Percentiles rank a stretch among this genome's conserved stretches.
Conservation (phyloP, 2,888 invertebrate species). For the Mystacides longicornis region DNA sequence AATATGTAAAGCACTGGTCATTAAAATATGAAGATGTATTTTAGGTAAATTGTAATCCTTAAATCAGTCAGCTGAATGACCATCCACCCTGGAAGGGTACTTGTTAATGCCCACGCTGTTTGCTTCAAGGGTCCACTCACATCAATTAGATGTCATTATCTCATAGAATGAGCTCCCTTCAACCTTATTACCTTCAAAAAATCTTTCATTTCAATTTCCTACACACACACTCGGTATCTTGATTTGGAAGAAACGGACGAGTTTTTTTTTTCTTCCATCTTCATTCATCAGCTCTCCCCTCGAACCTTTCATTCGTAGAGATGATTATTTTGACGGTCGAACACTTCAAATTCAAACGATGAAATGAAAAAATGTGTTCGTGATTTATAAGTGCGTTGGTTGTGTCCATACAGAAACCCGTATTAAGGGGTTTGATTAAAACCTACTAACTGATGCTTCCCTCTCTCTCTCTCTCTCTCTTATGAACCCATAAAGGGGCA, state of each 20-base stretch:
- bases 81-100: slow-evolving; percentile 1
- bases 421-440: too few relatives aligned
- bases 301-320: too few relatives aligned
- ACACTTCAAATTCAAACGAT: not conserved
- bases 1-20: too few relatives aligned
- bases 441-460: too few relatives aligned
- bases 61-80: too few relatives aligned
- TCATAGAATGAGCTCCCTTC: not conserved
- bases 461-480: too few relatives aligned
- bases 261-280: not conserved
- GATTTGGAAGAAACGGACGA: not conserved
- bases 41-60: too few relatives aligned
- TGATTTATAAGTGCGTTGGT: too few relatives aligned
- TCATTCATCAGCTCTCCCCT: too few relatives aligned
- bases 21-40: too few relatives aligned
- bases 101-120: slow-evolving; percentile 6
- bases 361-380: not conserved
- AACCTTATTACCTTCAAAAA: not conserved
- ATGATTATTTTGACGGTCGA: not conserved
- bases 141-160: slow-evolving; percentile 13
- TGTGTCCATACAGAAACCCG: too few relatives aligned
- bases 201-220: not conserved
- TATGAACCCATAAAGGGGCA: too few relatives aligned
- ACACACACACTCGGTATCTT: not conserved
- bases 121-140: not conserved